Base-by-base conservation (phyloP, 1,140 invertebrate genomes). In the Neodiprion fabricii region DNA sequence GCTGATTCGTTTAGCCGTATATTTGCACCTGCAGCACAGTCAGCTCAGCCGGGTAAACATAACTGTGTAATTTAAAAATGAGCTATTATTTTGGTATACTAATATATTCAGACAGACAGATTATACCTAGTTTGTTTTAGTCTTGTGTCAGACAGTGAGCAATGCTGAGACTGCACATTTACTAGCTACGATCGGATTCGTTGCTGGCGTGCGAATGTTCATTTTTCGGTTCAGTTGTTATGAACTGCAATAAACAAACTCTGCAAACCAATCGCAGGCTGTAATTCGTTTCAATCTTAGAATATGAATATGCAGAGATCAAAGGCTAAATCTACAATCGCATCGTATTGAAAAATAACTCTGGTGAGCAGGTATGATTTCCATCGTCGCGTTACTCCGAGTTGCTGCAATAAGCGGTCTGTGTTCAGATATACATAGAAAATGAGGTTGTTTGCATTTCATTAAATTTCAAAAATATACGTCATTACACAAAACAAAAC, bases 301-400 rank as follows among this genome's bases (percentile, higher is more conserved):
- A 73, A 75, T 21, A 1, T 17, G 50, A 76, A 78, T 75, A 73
- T 74, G 75, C 78, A 76, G 74, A 77, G 78, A 73, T 70, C 47
- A 68, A 72, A 75, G 68, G 72, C 78, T 82, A 82, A 78, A 70
- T 78, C 79, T 81, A 83, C 28, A 68, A 40, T 40, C 28, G 53
- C 11, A 79, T 74, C 75, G 78, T 82, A 83, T 82, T 83, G 74
- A 83, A 83, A 83, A 83, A 83, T 83, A 83, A 83, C 74, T 71
- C 76, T 82, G 71, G 80, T 14, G n/a, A 9, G 75, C 77, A 80
- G 75, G 47, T 47, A 23, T 75, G 74, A 72, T 79, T 72, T 79
- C 75, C 72, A 78, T 74, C 14, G 67, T 72, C 65, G 67, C 50
- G 40, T 69, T 49, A 75, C n/a, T 78, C 72, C 69, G 70, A 75